phyloP scores from a whole-genome alignment of 2,113 vertebrate species.

The Pelvicachromis taeniatus region DNA sequence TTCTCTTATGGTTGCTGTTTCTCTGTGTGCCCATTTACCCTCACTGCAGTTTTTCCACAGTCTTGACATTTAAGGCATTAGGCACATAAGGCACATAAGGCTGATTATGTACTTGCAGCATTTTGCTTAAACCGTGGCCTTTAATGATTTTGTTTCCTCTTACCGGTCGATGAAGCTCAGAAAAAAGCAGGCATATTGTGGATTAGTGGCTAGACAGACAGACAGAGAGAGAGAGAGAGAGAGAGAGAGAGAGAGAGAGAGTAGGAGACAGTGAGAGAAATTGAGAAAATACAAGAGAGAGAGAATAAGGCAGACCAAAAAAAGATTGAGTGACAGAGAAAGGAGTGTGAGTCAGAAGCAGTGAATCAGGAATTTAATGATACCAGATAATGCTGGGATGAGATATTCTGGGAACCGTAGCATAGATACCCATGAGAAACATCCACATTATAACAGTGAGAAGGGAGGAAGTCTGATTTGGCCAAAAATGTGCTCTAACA shows the following conservation, averaged over 20 bases:
- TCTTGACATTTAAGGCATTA: slow-evolving; percentile 25
- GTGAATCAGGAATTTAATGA: slow-evolving; percentile 37
- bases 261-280: slow-evolving; percentile 3
- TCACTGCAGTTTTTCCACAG: not conserved
- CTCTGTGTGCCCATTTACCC: not conserved
- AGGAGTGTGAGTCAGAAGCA: slow-evolving; percentile 19
- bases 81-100: not conserved
- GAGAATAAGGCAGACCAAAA: slow-evolving; percentile 66
- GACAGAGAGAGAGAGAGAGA: not conserved
- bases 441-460: not conserved
- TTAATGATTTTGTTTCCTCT: slow-evolving; percentile 44
- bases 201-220: not conserved
- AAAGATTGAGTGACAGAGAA: slow-evolving; percentile 26
- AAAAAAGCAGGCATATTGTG: not conserved
- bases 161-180: slow-evolving; percentile 3
- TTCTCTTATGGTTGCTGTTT: not conserved
- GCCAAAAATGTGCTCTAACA: not conserved
- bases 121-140: slow-evolving; percentile 24
- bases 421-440: not conserved
- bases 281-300: not conserved
- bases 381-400: slow-evolving; percentile 27
- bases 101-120: slow-evolving; percentile 28
- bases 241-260: slow-evolving; percentile 57
- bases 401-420: slow-evolving; percentile 33
- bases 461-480: not conserved